Percentiles rank a stretch among this genome's conserved stretches.
phyloP scores from a whole-genome alignment of 2,797 vertebrate genomes.

The Brachyalestes nurse region DNA sequence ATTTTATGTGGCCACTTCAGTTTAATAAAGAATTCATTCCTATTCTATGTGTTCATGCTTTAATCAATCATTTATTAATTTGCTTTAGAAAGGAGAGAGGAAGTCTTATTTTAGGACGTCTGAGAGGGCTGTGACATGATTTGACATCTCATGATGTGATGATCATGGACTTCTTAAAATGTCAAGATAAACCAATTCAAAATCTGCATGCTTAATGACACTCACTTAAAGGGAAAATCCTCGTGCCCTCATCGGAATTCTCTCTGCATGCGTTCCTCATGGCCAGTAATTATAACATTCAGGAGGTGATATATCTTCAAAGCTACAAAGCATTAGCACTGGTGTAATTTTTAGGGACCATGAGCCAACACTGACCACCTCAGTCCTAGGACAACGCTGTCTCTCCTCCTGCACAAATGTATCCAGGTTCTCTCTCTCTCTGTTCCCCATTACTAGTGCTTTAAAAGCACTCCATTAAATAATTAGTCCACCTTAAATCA shows the following conservation, averaged over 20 bases:
- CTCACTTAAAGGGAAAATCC: background rate
- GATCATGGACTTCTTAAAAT: background rate
- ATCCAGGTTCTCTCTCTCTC: slow-evolving; percentile 31
- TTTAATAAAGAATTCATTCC: slow-evolving; percentile 34
- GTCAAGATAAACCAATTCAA: background rate
- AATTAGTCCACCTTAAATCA: slow-evolving; percentile 35
- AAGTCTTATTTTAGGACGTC: slow-evolving; percentile 13
- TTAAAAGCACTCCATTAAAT: slow-evolving; percentile 39
- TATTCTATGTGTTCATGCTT: slow-evolving; percentile 25
- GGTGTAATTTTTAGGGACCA: slow-evolving; percentile 47
- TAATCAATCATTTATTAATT: slow-evolving; percentile 36
- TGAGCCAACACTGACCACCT: slow-evolving; percentile 59
- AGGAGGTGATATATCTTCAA: slow-evolving; percentile 50
- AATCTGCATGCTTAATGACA: slow-evolving; percentile 3
- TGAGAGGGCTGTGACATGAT: slow-evolving; percentile 7
- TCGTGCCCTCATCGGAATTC: slow-evolving; percentile 15
- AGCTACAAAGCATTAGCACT: slow-evolving; percentile 50
- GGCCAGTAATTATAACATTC: slow-evolving; percentile 42
- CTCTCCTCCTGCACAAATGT: slow-evolving; percentile 10
- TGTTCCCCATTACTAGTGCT: slow-evolving; percentile 31
- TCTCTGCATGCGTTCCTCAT: slow-evolving; percentile 33
- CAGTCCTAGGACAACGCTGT: slow-evolving; percentile 53
- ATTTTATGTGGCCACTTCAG: slow-evolving; percentile 18
- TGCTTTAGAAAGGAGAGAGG: slow-evolving; percentile 6
- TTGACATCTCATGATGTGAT: slow-evolving; percentile 18